Evolutionary conservation across 1,140 invertebrate genomes (phyloP).

Genomic region (Schlechtendalia chinensis): DNA sequence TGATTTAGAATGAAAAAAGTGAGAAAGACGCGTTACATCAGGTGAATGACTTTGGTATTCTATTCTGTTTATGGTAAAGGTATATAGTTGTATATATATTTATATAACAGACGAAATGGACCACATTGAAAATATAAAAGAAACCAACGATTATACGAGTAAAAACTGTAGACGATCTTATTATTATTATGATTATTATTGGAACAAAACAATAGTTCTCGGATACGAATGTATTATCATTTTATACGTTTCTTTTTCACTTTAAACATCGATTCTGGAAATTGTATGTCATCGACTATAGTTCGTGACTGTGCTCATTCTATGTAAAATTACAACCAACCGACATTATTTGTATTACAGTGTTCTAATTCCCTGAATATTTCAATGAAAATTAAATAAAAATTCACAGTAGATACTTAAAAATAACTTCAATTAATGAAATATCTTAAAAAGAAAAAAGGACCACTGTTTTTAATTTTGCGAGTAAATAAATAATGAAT

Average conservation of each 20-base stretch:
- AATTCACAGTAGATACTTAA: not conserved
- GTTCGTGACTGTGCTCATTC: constrained; percentile 28
- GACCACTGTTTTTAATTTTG: no score
- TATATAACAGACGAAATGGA: constrained; percentile 6
- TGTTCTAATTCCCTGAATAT: constrained; percentile 6
- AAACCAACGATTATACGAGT: constrained; percentile 36
- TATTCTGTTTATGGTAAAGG: constrained; percentile 30
- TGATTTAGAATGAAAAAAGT: constrained; percentile 2
- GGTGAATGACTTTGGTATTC: constrained; percentile 29
- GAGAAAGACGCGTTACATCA: constrained; percentile 24
- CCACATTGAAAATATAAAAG: constrained; percentile 15
- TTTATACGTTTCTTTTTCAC: constrained; percentile 21
- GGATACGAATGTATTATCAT: constrained; percentile 4
- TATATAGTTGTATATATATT: no score
- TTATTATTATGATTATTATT: constrained; percentile 27
- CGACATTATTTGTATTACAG: constrained; percentile 10
- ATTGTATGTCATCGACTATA: not conserved
- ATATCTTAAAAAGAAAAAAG: not conserved
- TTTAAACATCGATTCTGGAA: constrained; percentile 18
- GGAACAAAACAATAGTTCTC: constrained; percentile 19
- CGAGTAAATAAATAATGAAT: no score
- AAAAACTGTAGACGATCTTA: constrained; percentile 24
- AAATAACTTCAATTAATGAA: not conserved
- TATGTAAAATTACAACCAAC: constrained; percentile 18
- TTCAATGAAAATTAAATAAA: not conserved